Base-by-base conservation (phyloP, 2,888 invertebrate species). In the Scotopteryx bipunctaria region DNA sequence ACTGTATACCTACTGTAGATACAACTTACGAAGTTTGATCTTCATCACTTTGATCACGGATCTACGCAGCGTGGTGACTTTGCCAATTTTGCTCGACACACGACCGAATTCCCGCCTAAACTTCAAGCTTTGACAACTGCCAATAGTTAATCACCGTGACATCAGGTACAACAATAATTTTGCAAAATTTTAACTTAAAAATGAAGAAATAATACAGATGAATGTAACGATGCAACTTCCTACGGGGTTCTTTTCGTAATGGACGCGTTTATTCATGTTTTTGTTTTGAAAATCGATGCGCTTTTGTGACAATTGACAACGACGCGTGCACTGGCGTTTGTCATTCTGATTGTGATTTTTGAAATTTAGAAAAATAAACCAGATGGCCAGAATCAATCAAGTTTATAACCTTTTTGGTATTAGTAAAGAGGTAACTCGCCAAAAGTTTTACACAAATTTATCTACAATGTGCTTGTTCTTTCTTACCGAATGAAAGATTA, bases 31-130 rank as follows among this genome's bases (percentile, higher is more conserved):
- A 78, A 90, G 73, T 80, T 89, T 89, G 70, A 90, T 90, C 82
- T 90, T 90, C 90, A 90, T 90, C 71, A 90, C 89, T 83, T 86
- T 88, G 67, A 90, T 90, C 78, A 89, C 87, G 63, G 90, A 89
- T 69, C 77, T 89, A 67, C 83, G 82, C 83, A 86, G 86, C 83
- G 83, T 89, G 87, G 73, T 78, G 77, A 79, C 73, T 81, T 81
- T 72, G 52, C 65, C 73, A 71, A 64, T 63, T 50, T 68, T 53
- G 50, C 42, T 69, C 66, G 71, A 65, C 68, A 74, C 67, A 67
- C 68, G 63, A 66, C 71, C 66, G 75, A 76, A 78, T 75, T 76
- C 78, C 78, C 76, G 71, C 64, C 63, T 62, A 64, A 71, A 73
- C 74, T 73, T 73, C 71, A 72, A 71, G 61, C 61, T 69, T 71